These are phyloP conservation scores for Hedychridium roseum DNA, from an alignment of 2,888 invertebrate species.

Conservation along the genomic window DNA sequence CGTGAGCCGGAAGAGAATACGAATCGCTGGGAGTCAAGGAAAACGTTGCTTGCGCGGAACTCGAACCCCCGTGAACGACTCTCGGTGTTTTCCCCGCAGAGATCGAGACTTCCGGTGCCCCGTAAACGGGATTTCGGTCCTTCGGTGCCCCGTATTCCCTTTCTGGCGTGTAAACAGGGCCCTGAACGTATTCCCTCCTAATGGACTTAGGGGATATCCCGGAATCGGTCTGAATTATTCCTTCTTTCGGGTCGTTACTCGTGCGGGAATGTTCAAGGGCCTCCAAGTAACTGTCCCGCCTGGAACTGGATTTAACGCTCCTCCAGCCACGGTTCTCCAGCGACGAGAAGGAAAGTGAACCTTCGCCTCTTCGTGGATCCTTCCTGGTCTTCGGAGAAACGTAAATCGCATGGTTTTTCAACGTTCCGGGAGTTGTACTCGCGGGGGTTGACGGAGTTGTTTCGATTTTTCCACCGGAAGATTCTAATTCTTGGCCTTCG, in stretches of 20 bases:
- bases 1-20: conserved; percentile 38
- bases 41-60: conserved; percentile 18
- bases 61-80: conserved; percentile 53
- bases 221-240: conserved; percentile 28
- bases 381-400: background rate
- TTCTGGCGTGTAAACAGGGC: conserved; percentile 39
- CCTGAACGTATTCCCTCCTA: no score
- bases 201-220: no score
- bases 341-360: no score
- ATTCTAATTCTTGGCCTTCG: conserved; percentile 1
- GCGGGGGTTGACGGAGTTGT: conserved; percentile 1
- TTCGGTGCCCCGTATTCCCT: conserved; percentile 23
- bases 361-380: no score
- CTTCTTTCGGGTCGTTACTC: conserved; percentile 59
- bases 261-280: conserved; percentile 71
- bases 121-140: conserved; percentile 13
- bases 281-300: conserved; percentile 71
- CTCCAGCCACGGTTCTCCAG: conserved; percentile 21
- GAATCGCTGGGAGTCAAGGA: conserved; percentile 37
- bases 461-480: background rate
- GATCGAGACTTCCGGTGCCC: conserved; percentile 52
- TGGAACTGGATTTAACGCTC: conserved; percentile 27
- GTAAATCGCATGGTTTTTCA: background rate
- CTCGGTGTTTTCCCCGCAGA: conserved; percentile 45
- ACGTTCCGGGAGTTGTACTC: background rate